A percentile compares a stretch with the other conserved stretches of the same genome.
Conservation (phyloP, 1,140 invertebrate genomes). For the Reticulitermes speratus region DNA sequence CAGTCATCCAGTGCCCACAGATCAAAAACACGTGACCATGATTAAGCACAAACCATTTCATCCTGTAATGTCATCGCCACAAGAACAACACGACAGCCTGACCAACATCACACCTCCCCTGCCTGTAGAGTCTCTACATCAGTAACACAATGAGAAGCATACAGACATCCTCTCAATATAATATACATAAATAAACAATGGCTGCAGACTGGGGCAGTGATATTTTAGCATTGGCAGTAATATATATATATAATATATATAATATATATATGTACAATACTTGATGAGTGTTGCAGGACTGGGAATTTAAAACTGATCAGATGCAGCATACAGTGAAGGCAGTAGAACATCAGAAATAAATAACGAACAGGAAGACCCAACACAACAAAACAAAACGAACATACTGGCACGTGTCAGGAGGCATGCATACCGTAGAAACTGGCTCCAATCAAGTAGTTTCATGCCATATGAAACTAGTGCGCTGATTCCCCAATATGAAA, state of each 20-base stretch:
- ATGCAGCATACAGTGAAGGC: not conserved
- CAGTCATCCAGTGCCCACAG: too few relatives aligned
- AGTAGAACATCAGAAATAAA: not conserved
- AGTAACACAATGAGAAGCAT: not conserved
- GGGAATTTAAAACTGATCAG: not conserved
- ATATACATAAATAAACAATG: not conserved
- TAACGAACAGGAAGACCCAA: not conserved
- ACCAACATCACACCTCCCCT: not conserved
- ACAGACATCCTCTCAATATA: not conserved
- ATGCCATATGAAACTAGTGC: too few relatives aligned
- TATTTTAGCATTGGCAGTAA: slow-evolving; percentile 30
- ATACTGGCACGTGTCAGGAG: not conserved
- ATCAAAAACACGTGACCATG: too few relatives aligned
- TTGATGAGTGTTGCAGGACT: not conserved
- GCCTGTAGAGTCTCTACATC: not conserved
- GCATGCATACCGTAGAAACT: too few relatives aligned
- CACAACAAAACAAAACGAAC: not conserved
- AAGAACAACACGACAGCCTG: not conserved
- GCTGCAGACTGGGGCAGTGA: slow-evolving; percentile 23
- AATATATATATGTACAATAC: slow-evolving; percentile 22
- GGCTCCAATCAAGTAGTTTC: too few relatives aligned
- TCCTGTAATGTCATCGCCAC: too few relatives aligned
- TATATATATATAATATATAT: not conserved
- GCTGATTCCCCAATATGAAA: too few relatives aligned
- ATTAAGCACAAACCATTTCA: too few relatives aligned